Evolutionary conservation across 1,140 invertebrate genomes (phyloP), one percentile per base, ranked within the genome.

Genomic region (Eupeodes corollae): DNA sequence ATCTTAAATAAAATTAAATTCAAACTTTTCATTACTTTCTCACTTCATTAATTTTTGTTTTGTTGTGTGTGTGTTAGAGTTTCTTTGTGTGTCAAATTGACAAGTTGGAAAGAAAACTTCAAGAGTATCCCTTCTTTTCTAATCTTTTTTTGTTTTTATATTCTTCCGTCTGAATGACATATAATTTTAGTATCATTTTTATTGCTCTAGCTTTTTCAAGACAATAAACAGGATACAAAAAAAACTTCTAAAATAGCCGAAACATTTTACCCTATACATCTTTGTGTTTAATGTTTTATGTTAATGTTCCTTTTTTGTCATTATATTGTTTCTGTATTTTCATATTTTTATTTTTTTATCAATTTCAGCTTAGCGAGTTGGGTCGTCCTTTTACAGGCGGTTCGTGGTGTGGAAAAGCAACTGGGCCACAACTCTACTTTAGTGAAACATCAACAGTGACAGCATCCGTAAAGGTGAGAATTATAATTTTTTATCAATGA

Each of bases 381-480:
- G 84, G 84, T 16, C 74, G 83, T 41, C 84, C 85, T 15, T 88
- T 87, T 66, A 86, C 84, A 6, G 83, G 85, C 42, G 86, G 86
- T 42, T 87, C 82, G 3, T 90, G 86, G 86, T 90, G 86, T 57
- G 86, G 86, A 18, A 73, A 77, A 19, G 79, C 83, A 12, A 77
- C 80, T 3, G 80, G 79, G 39, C 78, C 79, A 30, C 83, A 86
- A 35, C 79, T 84, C n/a, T 89, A 89, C 68, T 89, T 86, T 70
- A 87, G 83, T 59, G 86, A 88, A 70, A 86, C 85, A 32, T 80
- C 82, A 47, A 88, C 86, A 3, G 82, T 88, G 34, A 86, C 84
- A 11, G 81, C 82, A 0, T 85, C 83, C 11, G 78, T 88, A 13
- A 80, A 80, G 62, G 66, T 66, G 54, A 63, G 63, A 58, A 26